Conservation (phyloP, 2,797 vertebrate species). For the Intellagama lesueurii region DNA sequence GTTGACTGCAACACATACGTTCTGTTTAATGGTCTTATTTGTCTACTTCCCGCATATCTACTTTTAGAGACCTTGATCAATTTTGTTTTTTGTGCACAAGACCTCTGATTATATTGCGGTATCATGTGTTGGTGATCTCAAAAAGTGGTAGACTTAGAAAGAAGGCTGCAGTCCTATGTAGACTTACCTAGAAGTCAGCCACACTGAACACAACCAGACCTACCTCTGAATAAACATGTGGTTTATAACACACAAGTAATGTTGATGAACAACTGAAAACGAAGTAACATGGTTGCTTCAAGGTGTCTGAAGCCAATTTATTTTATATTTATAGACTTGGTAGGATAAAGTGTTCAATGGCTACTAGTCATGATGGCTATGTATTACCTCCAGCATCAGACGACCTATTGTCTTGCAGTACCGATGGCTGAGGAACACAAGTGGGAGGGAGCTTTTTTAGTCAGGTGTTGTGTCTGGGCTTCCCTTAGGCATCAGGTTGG, state of each 20-base stretch:
- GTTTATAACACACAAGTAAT: background rate
- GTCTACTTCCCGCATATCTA: background rate
- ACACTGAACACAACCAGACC: background rate
- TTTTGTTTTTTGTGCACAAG: background rate
- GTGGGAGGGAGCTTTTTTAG: background rate
- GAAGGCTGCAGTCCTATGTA: background rate
- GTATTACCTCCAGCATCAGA: background rate
- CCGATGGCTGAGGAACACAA: background rate
- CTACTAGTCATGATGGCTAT: background rate
- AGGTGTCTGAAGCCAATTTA: background rate
- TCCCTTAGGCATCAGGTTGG: background rate
- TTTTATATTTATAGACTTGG: background rate
- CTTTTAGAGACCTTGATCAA: background rate
- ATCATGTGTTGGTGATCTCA: background rate
- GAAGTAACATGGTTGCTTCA: background rate
- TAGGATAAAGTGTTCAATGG: background rate
- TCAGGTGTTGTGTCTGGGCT: background rate
- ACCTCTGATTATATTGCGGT: background rate
- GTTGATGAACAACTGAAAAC: background rate
- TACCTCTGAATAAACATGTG: background rate
- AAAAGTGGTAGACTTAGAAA: background rate
- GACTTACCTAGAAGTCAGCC: too few relatives aligned
- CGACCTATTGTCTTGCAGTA: background rate
- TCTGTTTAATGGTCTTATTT: background rate
- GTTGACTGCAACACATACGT: too few relatives aligned